phyloP scores from a whole-genome alignment of 2,888 invertebrate genomes.

The Griposia aprilina region DNA sequence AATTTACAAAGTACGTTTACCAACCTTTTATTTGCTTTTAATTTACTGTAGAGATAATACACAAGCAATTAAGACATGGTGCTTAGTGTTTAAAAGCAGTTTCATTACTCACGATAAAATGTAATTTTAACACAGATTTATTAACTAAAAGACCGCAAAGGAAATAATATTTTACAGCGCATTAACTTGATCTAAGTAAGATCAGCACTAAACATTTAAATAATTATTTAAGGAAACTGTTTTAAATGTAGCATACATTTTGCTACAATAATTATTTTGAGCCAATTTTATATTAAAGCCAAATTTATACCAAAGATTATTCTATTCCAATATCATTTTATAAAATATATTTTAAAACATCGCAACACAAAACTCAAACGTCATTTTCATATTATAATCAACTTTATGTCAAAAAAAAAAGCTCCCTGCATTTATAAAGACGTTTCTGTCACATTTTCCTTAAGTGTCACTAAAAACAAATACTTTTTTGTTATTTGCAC shows the following conservation, averaged over 20 bases:
- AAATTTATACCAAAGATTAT: background rate
- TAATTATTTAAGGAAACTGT: background rate
- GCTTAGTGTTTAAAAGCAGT: constrained; percentile 6
- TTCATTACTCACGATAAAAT: constrained; percentile 33
- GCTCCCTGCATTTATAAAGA: background rate
- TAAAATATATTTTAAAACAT: background rate
- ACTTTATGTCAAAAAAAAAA: no score
- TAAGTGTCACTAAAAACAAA: constrained; percentile 15
- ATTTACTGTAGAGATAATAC: background rate
- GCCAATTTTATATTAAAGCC: no score
- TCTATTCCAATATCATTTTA: background rate
- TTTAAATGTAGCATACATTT: background rate
- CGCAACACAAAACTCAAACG: no score
- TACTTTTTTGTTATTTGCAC: constrained; percentile 39
- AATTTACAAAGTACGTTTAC: background rate
- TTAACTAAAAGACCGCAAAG: constrained; percentile 20
- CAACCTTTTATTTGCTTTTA: background rate
- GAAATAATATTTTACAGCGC: constrained; percentile 26
- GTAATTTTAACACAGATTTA: constrained; percentile 34
- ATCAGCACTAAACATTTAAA: background rate
- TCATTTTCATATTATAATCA: no score
- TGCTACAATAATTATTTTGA: background rate
- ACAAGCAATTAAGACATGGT: constrained; percentile 16
- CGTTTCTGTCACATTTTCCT: constrained; percentile 22
- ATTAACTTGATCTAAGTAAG: constrained; percentile 10